Conservation (phyloP, 2,797 vertebrate genomes). For the Ceyx erithaca region DNA sequence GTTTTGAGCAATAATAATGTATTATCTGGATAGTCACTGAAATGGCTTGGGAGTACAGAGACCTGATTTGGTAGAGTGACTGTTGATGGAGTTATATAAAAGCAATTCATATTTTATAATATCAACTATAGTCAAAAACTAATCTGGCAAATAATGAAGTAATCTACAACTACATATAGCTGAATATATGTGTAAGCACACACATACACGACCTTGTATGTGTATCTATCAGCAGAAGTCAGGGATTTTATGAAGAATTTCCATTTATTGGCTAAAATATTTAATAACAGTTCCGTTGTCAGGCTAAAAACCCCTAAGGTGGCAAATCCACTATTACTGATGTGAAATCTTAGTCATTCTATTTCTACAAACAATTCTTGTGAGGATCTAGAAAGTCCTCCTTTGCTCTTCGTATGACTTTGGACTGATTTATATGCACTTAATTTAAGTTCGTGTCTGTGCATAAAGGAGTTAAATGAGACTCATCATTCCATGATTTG, state of each 20-base stretch:
- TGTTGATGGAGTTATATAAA: background rate
- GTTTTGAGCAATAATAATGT: background rate
- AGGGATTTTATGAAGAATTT: background rate
- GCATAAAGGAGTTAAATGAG: background rate
- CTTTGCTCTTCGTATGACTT: background rate
- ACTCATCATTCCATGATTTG: background rate
- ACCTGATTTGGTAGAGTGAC: background rate
- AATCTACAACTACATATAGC: background rate
- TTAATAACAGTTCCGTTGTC: background rate
- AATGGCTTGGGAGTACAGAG: background rate
- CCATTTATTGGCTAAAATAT: background rate
- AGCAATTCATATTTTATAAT: background rate
- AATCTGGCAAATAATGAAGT: background rate
- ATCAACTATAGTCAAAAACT: background rate
- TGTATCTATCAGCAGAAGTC: background rate
- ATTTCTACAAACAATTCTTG: background rate
- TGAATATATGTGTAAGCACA: background rate
- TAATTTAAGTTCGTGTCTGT: background rate
- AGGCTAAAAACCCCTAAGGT: background rate
- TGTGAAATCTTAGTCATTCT: background rate
- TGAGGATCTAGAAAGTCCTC: background rate
- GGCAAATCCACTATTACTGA: background rate
- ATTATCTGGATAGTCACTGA: background rate
- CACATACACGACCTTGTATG: rapidly evolving
- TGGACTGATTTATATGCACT: background rate